Evolutionary conservation across 1,140 invertebrate species (phyloP), one percentile per base, ranked within the genome.

Genomic region (Formica exsecta): DNA sequence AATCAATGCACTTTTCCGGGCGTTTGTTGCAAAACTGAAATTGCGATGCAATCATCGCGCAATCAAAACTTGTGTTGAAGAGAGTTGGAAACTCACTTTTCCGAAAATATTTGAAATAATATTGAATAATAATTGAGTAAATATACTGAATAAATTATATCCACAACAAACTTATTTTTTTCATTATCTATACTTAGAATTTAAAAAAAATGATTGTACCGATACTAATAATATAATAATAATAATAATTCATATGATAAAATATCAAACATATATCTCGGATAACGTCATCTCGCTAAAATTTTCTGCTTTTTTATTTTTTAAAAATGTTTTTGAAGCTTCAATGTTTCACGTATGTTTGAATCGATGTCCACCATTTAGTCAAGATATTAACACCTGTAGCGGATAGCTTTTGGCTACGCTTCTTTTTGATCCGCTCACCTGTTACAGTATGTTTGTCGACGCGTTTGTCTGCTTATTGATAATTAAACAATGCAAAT

Each of bases 1-100:
- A 74, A 83, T 83, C 79, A 83, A 83, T 83, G 79, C 79, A 71
- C 54, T 74, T 83, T 71, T 83, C 68, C n/a, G 25, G 51, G 25
- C 79, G 68, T 19, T 83, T 16, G 25, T 59, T 44, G 38, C 11
- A 48, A 83, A 83, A 61, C 68, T 83, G 57, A 44, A 62, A 74
- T 83, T 74, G 79, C 79, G 29, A 73, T 25, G 54, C 25, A 74
- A 83, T 83, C 68, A 62, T 61, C 38, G 16, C 57, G 19, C 57
- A 70, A 83, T 74, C 68, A 62, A 83, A 81, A 83, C 25, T 51
- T 51, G 38, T 41, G 25, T 61, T 32, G 68, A 61, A 83, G 73
- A 83, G n/a, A 62, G 19, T 83, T 61, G 9, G 16, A 36, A 32
- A 8, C 11, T 11, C 22, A 29, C 13, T 70, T 57, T 68, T 44